Percentiles rank a stretch among this genome's conserved stretches.
Evolutionary conservation across 2,797 vertebrate genomes (phyloP).

Genomic region (Lepilemur ruficaudatus): DNA sequence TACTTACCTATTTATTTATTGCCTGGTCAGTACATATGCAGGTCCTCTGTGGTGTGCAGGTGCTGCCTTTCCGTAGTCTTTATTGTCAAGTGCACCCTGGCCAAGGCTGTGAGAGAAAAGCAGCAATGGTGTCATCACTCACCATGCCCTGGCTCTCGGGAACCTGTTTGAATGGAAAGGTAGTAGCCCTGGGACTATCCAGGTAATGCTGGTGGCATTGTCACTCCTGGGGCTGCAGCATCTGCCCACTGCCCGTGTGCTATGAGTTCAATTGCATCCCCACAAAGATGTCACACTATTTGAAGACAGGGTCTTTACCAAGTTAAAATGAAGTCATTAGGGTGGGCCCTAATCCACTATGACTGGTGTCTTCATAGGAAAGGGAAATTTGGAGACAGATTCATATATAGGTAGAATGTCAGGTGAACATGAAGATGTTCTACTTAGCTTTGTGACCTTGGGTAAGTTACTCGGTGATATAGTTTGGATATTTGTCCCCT

Average conservation of each 20-base stretch:
- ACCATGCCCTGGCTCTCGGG: not conserved
- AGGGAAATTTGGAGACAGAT: not conserved
- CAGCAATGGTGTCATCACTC: not conserved
- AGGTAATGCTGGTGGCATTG: no score
- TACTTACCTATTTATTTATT: no score
- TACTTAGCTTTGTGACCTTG: not conserved
- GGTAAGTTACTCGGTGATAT: not conserved
- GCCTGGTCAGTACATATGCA: rapidly evolving
- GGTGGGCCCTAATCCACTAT: not conserved
- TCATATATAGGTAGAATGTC: not conserved
- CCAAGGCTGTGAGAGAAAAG: no score
- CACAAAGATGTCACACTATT: not conserved
- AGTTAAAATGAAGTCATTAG: not conserved
- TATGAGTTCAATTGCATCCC: not conserved
- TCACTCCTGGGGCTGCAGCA: not conserved
- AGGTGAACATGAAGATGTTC: not conserved
- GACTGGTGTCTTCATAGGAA: not conserved
- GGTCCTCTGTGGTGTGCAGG: no score
- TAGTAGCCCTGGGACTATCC: not conserved
- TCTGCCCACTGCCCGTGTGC: no score
- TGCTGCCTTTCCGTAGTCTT: no score
- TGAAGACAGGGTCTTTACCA: not conserved
- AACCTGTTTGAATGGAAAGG: not conserved
- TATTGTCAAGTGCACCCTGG: not conserved
- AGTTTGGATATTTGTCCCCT: not conserved